Percentiles rank a stretch among this genome's conserved stretches.
Conservation (phyloP, 2,888 invertebrate species). For the Laothoe populi region DNA sequence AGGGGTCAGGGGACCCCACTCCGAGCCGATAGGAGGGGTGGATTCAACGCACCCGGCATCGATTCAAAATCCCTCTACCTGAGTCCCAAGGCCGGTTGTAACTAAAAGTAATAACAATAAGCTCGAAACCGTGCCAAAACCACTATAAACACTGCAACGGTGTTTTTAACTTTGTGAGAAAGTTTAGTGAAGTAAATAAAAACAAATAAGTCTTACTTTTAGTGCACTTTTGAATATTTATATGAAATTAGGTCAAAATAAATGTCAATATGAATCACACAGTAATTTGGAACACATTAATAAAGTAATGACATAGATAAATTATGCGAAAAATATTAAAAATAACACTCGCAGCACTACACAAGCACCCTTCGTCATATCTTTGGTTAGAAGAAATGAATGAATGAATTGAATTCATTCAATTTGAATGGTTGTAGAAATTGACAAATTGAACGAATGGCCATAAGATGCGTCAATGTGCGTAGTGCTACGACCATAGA, state of each 20-base stretch:
- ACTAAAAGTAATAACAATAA: constrained; percentile 41
- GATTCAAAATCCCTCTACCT: constrained; percentile 69
- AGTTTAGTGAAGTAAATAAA: constrained; percentile 14
- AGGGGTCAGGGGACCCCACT: constrained; percentile 81
- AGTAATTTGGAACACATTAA: background rate
- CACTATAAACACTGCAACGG: background rate
- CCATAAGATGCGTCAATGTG: background rate
- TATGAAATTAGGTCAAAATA: background rate
- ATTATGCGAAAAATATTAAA: constrained; percentile 6
- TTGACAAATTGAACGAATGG: background rate
- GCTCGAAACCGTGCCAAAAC: background rate
- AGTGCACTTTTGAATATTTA: background rate
- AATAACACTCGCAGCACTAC: background rate
- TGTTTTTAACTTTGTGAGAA: background rate
- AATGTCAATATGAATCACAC: background rate
- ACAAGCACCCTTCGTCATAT: background rate
- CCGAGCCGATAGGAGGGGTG: constrained; percentile 72
- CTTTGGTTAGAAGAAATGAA: background rate
- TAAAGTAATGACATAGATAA: background rate
- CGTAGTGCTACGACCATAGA: background rate
- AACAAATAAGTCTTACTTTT: constrained; percentile 14
- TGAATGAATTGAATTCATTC: constrained; percentile 15
- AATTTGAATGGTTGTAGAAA: no score
- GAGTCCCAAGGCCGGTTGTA: constrained; percentile 44
- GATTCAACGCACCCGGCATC: constrained; percentile 69